phyloP scores from a whole-genome alignment of 2,888 invertebrate genomes.

The Artemia sinica region DNA sequence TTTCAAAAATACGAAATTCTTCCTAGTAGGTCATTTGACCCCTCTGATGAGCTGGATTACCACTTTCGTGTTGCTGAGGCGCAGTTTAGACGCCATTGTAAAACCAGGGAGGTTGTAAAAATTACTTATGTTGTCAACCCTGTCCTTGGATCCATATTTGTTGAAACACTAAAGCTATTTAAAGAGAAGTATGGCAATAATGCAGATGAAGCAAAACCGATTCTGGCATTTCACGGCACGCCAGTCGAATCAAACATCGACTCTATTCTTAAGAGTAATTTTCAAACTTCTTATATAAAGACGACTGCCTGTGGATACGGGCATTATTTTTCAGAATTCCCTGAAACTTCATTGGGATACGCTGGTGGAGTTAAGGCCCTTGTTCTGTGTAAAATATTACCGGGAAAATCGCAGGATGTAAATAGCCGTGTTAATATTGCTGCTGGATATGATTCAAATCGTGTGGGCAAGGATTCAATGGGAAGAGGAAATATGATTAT shows the following conservation, averaged over 20 bases:
- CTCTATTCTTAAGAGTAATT: constrained; percentile 14
- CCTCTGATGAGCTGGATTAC: constrained; percentile 11
- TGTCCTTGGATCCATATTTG: not conserved
- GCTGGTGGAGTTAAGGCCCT: not conserved
- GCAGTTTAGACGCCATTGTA: constrained; percentile 11
- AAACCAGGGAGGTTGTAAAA: not conserved
- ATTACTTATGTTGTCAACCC: constrained; percentile 16
- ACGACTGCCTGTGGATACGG: constrained; percentile 16
- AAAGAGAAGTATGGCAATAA: not conserved
- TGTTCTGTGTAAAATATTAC: constrained; percentile 15
- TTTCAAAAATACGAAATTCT: not conserved
- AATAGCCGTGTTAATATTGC: too few species aligned
- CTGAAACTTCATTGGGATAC: constrained; percentile 9
- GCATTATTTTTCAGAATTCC: constrained; percentile 18
- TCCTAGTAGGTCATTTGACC: constrained; percentile 6
- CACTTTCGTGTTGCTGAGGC: constrained; percentile 17
- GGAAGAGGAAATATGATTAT: too few species aligned
- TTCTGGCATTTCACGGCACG: constrained; percentile 17
- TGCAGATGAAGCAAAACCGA: not conserved
- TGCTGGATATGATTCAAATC: too few species aligned
- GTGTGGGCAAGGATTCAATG: too few species aligned
- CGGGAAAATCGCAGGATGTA: too few species aligned
- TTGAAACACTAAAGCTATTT: not conserved
- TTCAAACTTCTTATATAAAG: not conserved
- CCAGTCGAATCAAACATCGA: constrained; percentile 17